A percentile compares a stretch with the other conserved stretches of the same genome.
These are phyloP conservation scores for Ceuthmochares aereus DNA, from an alignment of 2,113 vertebrate genomes.

Conservation along the genomic window DNA sequence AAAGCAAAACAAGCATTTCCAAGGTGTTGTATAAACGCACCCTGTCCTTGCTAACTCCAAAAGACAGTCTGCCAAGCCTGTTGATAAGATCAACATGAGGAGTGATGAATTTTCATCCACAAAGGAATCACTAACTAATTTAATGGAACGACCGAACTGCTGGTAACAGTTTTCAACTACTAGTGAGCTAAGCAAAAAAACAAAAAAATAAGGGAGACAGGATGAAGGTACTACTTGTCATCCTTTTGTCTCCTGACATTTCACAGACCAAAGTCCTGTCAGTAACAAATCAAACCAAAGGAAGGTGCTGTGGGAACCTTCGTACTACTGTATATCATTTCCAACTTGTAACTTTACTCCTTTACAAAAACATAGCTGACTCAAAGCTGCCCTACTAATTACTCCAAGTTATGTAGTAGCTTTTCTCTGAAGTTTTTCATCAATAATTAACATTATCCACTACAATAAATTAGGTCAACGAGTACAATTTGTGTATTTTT, in stretches of 20 bases:
- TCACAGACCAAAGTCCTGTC: background rate
- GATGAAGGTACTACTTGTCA: background rate
- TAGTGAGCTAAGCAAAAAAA: background rate
- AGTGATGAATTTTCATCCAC: background rate
- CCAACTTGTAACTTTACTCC: background rate
- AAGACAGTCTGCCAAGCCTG: background rate
- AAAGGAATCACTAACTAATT: background rate
- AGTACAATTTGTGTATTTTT: background rate
- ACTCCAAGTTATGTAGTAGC: background rate
- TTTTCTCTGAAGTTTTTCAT: background rate
- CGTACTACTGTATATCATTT: background rate
- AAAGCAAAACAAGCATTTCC: background rate
- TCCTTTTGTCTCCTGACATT: background rate
- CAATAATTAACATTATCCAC: conserved; percentile 4
- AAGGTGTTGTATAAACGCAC: background rate
- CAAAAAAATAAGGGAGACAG: background rate
- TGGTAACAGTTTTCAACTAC: background rate
- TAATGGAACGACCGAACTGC: background rate
- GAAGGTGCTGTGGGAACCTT: background rate
- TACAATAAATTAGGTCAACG: background rate
- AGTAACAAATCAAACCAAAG: background rate
- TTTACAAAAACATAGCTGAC: background rate
- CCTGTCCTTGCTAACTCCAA: background rate
- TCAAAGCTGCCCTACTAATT: background rate
- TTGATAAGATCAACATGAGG: background rate